Evolutionary conservation across 2,113 vertebrate genomes (phyloP).

Genomic region (Nycticebus coucang): DNA sequence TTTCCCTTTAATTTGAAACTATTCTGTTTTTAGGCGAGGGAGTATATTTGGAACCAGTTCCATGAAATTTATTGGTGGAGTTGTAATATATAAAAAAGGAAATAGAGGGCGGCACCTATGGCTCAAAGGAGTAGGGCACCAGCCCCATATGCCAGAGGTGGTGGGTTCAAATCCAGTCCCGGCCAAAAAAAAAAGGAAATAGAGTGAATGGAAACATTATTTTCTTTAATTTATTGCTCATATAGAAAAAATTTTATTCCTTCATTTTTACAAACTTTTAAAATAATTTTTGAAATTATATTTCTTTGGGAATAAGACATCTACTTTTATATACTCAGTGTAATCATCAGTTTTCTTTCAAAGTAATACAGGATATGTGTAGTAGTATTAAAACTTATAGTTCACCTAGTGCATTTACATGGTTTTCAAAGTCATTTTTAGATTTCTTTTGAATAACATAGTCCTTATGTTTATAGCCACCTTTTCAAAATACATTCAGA

Average conservation of each 20-base stretch:
- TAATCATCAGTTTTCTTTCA: constrained; percentile 1
- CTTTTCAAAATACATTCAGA: constrained; percentile 55
- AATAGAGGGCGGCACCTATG: background rate
- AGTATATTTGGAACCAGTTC: background rate
- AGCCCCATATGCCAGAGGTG: no score
- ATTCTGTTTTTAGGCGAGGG: background rate
- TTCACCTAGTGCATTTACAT: background rate
- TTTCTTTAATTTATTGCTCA: background rate
- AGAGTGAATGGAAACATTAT: background rate
- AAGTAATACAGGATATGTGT: background rate
- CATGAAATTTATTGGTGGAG: background rate
- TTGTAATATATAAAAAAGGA: constrained; percentile 8
- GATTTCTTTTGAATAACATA: constrained; percentile 44
- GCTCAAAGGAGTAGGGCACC: no score
- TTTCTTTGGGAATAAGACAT: background rate
- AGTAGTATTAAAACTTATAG: background rate
- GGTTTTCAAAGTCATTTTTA: constrained; percentile 22
- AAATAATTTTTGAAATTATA: constrained; percentile 26
- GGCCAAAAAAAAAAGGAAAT: constrained; percentile 7
- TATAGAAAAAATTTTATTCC: background rate
- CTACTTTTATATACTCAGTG: background rate
- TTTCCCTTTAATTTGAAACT: background rate
- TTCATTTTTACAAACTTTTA: background rate
- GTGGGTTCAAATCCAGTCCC: no score
- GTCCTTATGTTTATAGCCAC: background rate